Evolutionary conservation across 2,888 invertebrate genomes (phyloP), one percentile per base, ranked within the genome.

Genomic region (Trichacis sp.): DNA sequence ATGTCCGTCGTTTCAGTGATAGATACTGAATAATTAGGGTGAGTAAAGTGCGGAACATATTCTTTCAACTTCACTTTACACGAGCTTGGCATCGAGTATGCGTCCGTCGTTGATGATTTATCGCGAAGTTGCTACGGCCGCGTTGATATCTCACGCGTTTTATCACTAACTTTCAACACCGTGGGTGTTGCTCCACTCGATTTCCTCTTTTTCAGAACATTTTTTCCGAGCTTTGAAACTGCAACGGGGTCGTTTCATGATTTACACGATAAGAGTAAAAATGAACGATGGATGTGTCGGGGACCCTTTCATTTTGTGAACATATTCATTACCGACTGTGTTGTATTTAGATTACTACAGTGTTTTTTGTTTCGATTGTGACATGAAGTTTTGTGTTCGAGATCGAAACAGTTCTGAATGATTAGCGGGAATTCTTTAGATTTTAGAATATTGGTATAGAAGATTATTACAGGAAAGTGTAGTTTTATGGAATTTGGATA

Each of bases 101-200:
- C 49, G 49, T 51, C 61, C 55, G 62, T 58, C 52, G 62, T 61
- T 66, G 61, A 66, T 66, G 57, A 62, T 66, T 58, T 62, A 62
- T 62, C 66, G 55, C 30, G 17, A 38, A 48, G 54, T 62, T 66
- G 66, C 62, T 58, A 62, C 62, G 50, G 45, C 30, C 55, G 30
- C 53, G 57, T 50, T 65, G 65, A 65, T 65, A 65, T 60, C 65
- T 60, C 60, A 53, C 65, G 65, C 60, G 56, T 61, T 65, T 60
- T 65, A 65, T 65, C 65, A 65, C 53, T 40, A 46, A 40, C 56
- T 45, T 49, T 57, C 54, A 33, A 20, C 42, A 17, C 42, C 24
- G 33, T 29, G 19, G 38, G 20, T 38, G 19, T 29, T 48, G 11
- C 33, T 17, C 52, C n/a, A n/a, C 59, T 64, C 43, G 33, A 38